phyloP scores from a whole-genome alignment of 2,797 vertebrate species.

The Eulemur coronatus region DNA sequence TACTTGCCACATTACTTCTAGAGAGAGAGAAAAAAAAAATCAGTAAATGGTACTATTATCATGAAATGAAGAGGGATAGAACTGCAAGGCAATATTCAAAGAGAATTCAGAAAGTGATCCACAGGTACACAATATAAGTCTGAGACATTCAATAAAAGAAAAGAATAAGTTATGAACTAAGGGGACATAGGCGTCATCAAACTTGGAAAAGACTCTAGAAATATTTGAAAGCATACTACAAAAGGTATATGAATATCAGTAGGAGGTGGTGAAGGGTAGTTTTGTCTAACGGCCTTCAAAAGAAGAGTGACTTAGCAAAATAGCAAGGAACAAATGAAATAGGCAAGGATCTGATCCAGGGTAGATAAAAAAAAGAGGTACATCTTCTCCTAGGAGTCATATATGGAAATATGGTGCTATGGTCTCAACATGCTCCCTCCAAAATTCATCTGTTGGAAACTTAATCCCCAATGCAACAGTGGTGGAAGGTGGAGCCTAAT shows the following conservation, averaged over 20 bases:
- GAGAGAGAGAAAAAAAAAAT: background rate
- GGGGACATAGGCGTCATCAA: background rate
- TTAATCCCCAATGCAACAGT: background rate
- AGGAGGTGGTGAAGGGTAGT: background rate
- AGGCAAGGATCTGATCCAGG: background rate
- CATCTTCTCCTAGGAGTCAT: background rate
- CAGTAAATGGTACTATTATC: background rate
- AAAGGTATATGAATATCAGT: background rate
- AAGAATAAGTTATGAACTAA: background rate
- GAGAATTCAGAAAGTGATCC: background rate
- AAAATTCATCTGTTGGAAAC: background rate
- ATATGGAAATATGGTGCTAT: background rate
- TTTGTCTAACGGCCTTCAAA: background rate
- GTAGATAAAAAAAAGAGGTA: background rate
- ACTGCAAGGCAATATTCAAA: background rate
- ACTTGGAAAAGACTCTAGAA: background rate
- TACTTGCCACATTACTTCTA: background rate
- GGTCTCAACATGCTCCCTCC: background rate
- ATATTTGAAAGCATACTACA: background rate
- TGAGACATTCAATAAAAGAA: background rate
- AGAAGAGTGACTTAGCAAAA: background rate
- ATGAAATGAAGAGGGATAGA: background rate
- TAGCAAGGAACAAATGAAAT: background rate
- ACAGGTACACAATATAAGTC: background rate
- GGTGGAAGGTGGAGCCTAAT: background rate